These are phyloP conservation scores for Diplolepis rosae DNA, from an alignment of 2,888 invertebrate genomes.

Conservation along the genomic window DNA sequence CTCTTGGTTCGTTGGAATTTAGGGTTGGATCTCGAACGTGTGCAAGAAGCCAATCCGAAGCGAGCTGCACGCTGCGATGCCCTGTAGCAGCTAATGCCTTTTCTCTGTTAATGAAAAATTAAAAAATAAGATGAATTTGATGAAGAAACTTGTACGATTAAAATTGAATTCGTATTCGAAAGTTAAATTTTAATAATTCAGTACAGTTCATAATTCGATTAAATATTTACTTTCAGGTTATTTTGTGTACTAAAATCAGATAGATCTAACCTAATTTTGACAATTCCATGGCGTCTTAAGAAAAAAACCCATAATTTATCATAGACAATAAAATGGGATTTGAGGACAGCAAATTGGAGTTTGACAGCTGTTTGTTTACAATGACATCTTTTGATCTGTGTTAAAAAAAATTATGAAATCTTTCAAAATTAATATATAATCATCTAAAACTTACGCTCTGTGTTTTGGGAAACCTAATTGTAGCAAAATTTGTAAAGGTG, in stretches of 20 bases:
- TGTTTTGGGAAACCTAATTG: conserved; percentile 93
- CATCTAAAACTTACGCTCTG: conserved; percentile 83
- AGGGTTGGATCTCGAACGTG: conserved; percentile 90
- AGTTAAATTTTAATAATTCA: too few relatives aligned
- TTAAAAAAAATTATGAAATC: not conserved
- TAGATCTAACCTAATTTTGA: too few relatives aligned
- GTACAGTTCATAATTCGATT: too few relatives aligned
- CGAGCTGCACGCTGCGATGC: conserved; percentile 89
- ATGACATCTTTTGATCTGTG: not conserved
- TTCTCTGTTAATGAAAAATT: conserved; percentile 77
- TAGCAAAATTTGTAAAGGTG: conserved; percentile 86
- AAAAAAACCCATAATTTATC: too few relatives aligned
- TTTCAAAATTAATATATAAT: not conserved
- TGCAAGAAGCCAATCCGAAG: conserved; percentile 92
- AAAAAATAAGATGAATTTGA: too few relatives aligned
- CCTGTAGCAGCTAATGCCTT: conserved; percentile 94
- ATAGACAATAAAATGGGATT: not conserved
- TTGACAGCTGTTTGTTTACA: conserved; percentile 31
- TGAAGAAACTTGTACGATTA: too few relatives aligned
- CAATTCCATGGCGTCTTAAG: too few relatives aligned
- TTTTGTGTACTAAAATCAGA: too few relatives aligned
- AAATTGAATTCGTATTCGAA: too few relatives aligned
- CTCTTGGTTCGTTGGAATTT: conserved; percentile 85
- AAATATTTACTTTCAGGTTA: too few relatives aligned
- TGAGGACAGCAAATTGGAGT: not conserved